Evolutionary conservation across 1,140 invertebrate species (phyloP), one percentile per base, ranked within the genome.

Genomic region (Psilanteris sp.): DNA sequence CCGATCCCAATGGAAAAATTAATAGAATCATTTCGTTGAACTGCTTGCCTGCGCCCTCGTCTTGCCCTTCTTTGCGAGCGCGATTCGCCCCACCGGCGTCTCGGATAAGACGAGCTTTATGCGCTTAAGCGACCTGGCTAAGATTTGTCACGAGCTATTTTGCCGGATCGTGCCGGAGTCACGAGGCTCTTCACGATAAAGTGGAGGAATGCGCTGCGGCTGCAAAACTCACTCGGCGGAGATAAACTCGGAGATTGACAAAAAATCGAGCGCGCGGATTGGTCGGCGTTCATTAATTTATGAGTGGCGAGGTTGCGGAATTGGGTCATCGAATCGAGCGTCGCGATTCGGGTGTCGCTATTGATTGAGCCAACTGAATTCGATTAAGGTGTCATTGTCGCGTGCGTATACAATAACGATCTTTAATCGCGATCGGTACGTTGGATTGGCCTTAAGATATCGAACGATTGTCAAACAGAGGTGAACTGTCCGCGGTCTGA

Each of bases 11-110:
- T 86, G 84, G 83, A 87, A 87, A 87, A 88, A 87, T 87, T 88
- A 88, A 87, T 88, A 86, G 85, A 86, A 88, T 86, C 84, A 85
- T 87, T 87, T 86, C 82, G 64, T 15, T 73, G 61, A 85, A 79
- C 73, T 79, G 76, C 76, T 83, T 67, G 9, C 6, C 18, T 32
- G 20, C 66, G 52, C 29, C 41, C 46, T 37, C 61, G 48, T 44
- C 57, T 20, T 20, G 18, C 41, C 41, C 52, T 59, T 20, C 20
- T 29, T 18, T 31, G 37, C 36, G 48, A 13, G 27, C 27, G 13
- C 39, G 41, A 32, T 37, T 43, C 11, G 15, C 16, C 20, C 37
- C 44, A 43, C 46, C n/a, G n/a, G 5, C 18, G 5, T 20, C 50
- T 37, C 32, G 80, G 77, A 80, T 81, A 80, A 83, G 79, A 57